These are phyloP conservation scores for Scaptomyza polygonia DNA, from an alignment of 2,888 invertebrate genomes.

Conservation along the genomic window DNA sequence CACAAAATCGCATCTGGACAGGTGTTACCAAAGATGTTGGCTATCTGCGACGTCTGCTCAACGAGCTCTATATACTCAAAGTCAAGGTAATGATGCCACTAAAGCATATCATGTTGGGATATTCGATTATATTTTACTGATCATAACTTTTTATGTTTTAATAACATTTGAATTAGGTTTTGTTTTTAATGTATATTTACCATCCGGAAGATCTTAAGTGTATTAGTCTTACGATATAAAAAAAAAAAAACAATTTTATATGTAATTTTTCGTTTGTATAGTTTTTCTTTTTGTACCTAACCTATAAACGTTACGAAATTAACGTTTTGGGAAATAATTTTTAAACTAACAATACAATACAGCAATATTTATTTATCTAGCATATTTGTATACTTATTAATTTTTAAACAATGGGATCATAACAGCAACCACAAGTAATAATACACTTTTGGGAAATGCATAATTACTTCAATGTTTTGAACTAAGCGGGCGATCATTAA, in stretches of 20 bases:
- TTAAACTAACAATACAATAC: not conserved
- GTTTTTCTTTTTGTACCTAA: not conserved
- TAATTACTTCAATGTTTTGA: constrained; percentile 38
- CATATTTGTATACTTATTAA: constrained; percentile 7
- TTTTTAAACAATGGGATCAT: too few species aligned
- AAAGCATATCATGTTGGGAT: constrained; percentile 22
- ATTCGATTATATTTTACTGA: not conserved
- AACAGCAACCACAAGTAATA: constrained; percentile 12
- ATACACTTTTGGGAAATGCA: constrained; percentile 14
- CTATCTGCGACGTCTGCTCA: constrained; percentile 89
- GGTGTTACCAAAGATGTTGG: constrained; percentile 91
- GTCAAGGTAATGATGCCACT: constrained; percentile 87
- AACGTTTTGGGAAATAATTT: too few species aligned
- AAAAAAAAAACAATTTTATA: not conserved
- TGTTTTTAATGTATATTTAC: not conserved
- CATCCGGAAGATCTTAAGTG: not conserved
- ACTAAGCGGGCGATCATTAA: constrained; percentile 59
- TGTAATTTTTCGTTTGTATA: not conserved
- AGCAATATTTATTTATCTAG: not conserved
- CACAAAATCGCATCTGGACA: constrained; percentile 91
- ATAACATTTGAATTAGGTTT: not conserved
- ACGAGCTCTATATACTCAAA: constrained; percentile 92
- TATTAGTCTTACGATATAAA: not conserved
- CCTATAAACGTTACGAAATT: not conserved
- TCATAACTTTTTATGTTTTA: not conserved